phyloP scores from a whole-genome alignment of 2,113 vertebrate species.

The Pseudopodoces humilis region DNA sequence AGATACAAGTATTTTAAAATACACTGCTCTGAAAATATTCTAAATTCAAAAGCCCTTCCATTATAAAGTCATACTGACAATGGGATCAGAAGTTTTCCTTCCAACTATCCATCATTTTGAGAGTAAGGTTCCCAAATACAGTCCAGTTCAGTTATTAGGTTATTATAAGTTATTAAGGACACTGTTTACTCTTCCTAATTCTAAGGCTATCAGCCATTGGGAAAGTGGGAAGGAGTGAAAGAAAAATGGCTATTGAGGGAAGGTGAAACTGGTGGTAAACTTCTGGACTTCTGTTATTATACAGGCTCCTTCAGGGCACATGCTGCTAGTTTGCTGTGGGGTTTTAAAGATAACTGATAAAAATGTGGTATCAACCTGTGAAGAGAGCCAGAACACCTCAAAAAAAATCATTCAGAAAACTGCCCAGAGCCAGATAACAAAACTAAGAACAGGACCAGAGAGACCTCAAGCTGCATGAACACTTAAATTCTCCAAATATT shows the following conservation, averaged over 20 bases:
- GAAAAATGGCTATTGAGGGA: not conserved
- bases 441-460: not conserved
- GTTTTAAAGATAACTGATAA: not conserved
- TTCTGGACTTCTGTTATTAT: not conserved
- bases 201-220: not conserved
- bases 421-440: not conserved
- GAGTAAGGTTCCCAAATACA: not conserved
- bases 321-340: not conserved
- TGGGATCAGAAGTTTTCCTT: not conserved
- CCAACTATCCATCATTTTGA: not conserved
- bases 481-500: not conserved
- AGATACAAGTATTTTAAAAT: not conserved
- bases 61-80: not conserved
- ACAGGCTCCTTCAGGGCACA: not conserved
- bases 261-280: not conserved
- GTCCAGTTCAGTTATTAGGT: not conserved
- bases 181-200: not conserved
- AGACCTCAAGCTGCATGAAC: not conserved
- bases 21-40: not conserved
- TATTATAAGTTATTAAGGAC: not conserved
- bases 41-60: not conserved
- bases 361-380: not conserved
- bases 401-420: not conserved
- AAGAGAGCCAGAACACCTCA: not conserved
- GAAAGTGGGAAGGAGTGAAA: not conserved